These are phyloP conservation scores for Leucophenga montana DNA, from an alignment of 2,888 invertebrate species.

Conservation along the genomic window DNA sequence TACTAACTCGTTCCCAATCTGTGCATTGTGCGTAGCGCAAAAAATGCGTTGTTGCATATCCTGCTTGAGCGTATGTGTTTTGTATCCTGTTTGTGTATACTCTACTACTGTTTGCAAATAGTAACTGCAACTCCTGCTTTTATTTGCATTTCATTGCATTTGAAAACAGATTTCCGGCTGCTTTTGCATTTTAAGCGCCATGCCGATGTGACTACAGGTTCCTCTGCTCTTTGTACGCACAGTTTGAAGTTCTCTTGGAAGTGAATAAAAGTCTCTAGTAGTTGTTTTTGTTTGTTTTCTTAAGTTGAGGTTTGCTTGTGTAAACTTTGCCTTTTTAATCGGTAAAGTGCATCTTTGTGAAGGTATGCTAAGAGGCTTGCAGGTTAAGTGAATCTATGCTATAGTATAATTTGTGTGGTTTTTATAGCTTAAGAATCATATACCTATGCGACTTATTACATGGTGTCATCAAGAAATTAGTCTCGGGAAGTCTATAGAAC, in stretches of 20 bases:
- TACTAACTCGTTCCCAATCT: slow-evolving; percentile 22
- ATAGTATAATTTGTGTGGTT: too few species aligned
- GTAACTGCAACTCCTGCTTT: slow-evolving; percentile 19
- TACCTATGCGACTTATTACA: too few species aligned
- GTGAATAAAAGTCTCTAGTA: slow-evolving; percentile 18
- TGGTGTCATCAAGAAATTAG: too few species aligned
- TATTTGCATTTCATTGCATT: slow-evolving; percentile 52
- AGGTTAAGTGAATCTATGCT: slow-evolving; percentile 27
- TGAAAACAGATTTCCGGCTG: slow-evolving; percentile 48
- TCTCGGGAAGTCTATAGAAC: too few species aligned
- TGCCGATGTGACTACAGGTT: slow-evolving; percentile 32
- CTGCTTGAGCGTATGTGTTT: slow-evolving; percentile 13
- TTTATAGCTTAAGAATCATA: too few species aligned
- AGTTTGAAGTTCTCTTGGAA: background rate
- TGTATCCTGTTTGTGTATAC: slow-evolving; percentile 17
- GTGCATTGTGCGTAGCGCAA: slow-evolving; percentile 19
- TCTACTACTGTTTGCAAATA: slow-evolving; percentile 31
- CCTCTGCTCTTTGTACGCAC: slow-evolving; percentile 25
- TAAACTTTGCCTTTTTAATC: slow-evolving; percentile 57
- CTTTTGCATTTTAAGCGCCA: slow-evolving; percentile 48
- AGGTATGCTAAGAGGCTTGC: background rate
- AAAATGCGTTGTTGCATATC: slow-evolving; percentile 18
- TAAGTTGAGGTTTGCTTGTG: slow-evolving; percentile 6
- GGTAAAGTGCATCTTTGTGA: slow-evolving; percentile 51
- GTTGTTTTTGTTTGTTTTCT: slow-evolving; percentile 24